Evolutionary conservation across 2,797 vertebrate species (phyloP).

Genomic region (Sternarchorhynchus goeldii): DNA sequence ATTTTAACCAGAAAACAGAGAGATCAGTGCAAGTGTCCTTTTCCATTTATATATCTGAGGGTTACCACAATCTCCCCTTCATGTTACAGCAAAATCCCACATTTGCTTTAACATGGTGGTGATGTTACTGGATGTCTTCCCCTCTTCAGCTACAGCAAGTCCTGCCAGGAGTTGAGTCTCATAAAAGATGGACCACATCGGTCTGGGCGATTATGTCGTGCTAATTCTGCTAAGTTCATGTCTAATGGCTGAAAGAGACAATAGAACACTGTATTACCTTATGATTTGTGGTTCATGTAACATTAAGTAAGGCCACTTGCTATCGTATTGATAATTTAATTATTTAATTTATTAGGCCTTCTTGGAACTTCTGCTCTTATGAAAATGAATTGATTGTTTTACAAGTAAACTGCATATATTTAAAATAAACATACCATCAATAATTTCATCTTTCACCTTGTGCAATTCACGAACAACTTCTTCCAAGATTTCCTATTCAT

Average conservation of each 20-base stretch:
- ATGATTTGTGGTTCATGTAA: background rate
- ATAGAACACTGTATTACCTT: background rate
- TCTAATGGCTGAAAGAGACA: constrained; percentile 86
- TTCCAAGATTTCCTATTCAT: constrained; percentile 92
- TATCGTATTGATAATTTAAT: background rate
- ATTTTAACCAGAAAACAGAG: constrained; percentile 67
- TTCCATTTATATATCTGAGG: constrained; percentile 58
- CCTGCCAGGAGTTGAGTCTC: constrained; percentile 65
- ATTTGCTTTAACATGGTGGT: constrained; percentile 67
- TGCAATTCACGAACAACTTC: constrained; percentile 98
- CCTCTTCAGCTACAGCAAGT: constrained; percentile 70
- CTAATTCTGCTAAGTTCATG: constrained; percentile 97
- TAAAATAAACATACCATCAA: constrained; percentile 83
- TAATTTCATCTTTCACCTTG: constrained; percentile 99
- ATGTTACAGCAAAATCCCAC: constrained; percentile 57
- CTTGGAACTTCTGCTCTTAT: background rate
- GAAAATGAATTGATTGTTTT: background rate
- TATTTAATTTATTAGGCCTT: background rate
- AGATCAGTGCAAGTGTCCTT: constrained; percentile 69
- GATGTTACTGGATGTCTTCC: constrained; percentile 68
- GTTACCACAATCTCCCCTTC: constrained; percentile 63
- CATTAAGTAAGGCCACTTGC: background rate
- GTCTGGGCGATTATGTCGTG: constrained; percentile 87
- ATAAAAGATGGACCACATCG: constrained; percentile 58
- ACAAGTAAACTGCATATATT: background rate